Conservation (phyloP, 2,797 vertebrate species). For the Crax fasciolata region DNA sequence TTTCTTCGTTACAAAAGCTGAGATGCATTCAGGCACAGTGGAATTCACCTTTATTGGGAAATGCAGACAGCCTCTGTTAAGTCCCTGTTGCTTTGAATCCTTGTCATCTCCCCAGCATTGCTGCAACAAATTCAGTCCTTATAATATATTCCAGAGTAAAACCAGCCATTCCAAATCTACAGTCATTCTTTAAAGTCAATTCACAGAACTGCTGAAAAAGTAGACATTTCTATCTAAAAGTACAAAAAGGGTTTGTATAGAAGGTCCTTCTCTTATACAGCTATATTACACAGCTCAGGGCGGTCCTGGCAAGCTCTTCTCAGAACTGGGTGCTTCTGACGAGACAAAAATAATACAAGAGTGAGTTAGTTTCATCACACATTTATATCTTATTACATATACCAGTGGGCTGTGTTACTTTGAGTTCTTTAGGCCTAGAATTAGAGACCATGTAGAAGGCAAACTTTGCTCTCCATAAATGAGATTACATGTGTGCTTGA, state of each 20-base stretch:
- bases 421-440: neutral
- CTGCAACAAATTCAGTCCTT: conserved; percentile 49
- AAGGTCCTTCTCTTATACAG: conserved; percentile 85
- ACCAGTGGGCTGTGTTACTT: neutral
- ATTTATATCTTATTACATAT: neutral
- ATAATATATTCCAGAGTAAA: conserved; percentile 64
- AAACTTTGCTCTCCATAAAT: neutral
- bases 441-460: neutral
- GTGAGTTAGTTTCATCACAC: conserved; percentile 47
- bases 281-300: conserved; percentile 82
- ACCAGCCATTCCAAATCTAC: conserved; percentile 69
- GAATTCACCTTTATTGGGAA: conserved; percentile 53
- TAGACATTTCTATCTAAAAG: conserved; percentile 85
- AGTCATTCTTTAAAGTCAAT: conserved; percentile 76
- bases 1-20: conserved; percentile 52
- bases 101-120: conserved; percentile 48
- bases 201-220: conserved; percentile 85
- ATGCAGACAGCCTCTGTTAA: neutral
- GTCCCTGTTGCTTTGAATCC: conserved; percentile 46
- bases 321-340: conserved; percentile 56
- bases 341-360: conserved; percentile 61
- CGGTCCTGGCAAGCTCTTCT: conserved; percentile 72
- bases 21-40: conserved; percentile 25
- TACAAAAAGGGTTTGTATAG: conserved; percentile 84
- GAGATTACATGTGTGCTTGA: neutral